These are phyloP conservation scores for Pomatorhinus ruficollis DNA, from an alignment of 2,113 vertebrate genomes.

Conservation along the genomic window DNA sequence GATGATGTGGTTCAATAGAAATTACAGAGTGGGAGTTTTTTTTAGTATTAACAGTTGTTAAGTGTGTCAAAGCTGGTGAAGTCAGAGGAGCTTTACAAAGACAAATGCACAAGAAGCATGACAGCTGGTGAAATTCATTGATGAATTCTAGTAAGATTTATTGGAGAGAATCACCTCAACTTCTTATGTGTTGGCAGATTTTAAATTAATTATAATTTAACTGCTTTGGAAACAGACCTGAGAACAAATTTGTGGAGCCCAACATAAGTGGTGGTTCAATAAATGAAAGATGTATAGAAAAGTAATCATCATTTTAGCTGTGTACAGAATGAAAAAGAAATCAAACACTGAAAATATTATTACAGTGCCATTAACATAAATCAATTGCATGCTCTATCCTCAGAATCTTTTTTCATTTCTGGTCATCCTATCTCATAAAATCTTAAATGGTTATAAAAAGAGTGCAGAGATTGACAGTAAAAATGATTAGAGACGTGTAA, in stretches of 20 bases:
- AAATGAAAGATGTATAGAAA: slow-evolving; percentile 10
- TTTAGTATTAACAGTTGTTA: slow-evolving; percentile 10
- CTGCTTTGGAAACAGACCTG: slow-evolving; percentile 1
- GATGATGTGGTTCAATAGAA: slow-evolving; percentile 17
- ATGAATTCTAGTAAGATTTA: slow-evolving; percentile 30
- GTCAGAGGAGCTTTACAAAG: slow-evolving; percentile 23
- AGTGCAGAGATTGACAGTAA: slow-evolving; percentile 9
- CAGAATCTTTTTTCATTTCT: slow-evolving; percentile 49
- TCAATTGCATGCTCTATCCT: slow-evolving; percentile 6
- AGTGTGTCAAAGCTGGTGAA: slow-evolving; percentile 31
- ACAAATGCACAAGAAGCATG: background rate
- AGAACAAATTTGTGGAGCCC: slow-evolving; percentile 10
- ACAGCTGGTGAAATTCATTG: slow-evolving; percentile 47
- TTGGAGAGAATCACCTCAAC: slow-evolving; percentile 20
- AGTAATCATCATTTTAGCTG: slow-evolving; percentile 41
- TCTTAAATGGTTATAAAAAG: slow-evolving; percentile 51
- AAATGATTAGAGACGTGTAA: slow-evolving; percentile 6
- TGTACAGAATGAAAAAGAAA: slow-evolving; percentile 56
- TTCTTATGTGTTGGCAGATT: background rate
- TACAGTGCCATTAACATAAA: slow-evolving; percentile 48
- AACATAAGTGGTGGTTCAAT: background rate
- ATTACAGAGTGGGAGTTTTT: background rate
- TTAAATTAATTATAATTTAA: slow-evolving; percentile 55
- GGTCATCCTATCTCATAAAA: slow-evolving; percentile 38
- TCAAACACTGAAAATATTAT: slow-evolving; percentile 56